phyloP scores from a whole-genome alignment of 1,140 invertebrate genomes.

The Drosophila kikkawai region DNA sequence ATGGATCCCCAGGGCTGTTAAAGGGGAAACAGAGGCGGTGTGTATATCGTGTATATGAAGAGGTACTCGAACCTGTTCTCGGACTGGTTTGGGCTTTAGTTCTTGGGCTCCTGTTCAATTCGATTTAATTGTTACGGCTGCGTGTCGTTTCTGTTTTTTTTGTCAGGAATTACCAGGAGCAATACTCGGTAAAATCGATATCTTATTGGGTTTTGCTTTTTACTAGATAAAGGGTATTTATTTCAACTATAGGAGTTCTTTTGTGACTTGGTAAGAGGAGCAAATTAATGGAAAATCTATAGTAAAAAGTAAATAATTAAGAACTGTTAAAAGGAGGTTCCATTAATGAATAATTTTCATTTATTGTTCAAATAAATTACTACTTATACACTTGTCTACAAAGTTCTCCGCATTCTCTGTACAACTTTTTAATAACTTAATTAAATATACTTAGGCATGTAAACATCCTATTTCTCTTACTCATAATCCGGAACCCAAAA shows the following conservation, averaged over 20 bases:
- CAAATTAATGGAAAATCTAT: not conserved
- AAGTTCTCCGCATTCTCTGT: not conserved
- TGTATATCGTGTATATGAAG: conserved; percentile 10
- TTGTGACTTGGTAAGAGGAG: not conserved
- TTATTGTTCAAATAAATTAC: not conserved
- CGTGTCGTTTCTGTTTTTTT: conserved; percentile 10
- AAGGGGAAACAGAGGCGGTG: not conserved
- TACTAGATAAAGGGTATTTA: not conserved
- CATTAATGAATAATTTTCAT: not conserved
- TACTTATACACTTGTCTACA: no score
- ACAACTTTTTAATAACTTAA: not conserved
- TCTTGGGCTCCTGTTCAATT: conserved; percentile 18
- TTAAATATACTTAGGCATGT: conserved; percentile 13
- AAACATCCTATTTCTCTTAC: not conserved
- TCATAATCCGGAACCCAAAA: not conserved
- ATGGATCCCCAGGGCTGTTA: conserved; percentile 10
- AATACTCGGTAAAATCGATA: conserved; percentile 28
- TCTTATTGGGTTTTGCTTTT: conserved; percentile 1
- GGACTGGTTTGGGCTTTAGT: conserved; percentile 56
- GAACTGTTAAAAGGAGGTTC: not conserved
- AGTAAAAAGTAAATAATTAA: not conserved
- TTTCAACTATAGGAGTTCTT: not conserved
- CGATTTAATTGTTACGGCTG: conserved; percentile 23
- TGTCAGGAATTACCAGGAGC: not conserved
- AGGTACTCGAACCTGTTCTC: conserved; percentile 45